Evolutionary conservation across 2,888 invertebrate genomes (phyloP), one percentile per base, ranked within the genome.

Genomic region (Dendrolimus pini): DNA sequence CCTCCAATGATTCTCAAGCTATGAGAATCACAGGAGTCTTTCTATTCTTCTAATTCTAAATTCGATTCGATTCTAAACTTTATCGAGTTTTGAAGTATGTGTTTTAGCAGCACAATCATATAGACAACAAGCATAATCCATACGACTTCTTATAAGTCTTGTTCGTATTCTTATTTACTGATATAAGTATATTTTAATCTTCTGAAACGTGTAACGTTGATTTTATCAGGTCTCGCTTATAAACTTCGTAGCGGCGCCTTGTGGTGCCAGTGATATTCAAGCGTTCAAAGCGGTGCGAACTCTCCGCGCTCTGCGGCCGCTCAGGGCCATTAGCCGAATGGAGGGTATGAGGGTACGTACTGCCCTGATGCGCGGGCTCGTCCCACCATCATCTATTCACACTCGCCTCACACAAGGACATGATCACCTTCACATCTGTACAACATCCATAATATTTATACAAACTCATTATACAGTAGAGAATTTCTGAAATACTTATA

Each of bases 221-320:
- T 90, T 88, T 88, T 77, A 87, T 92, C 94, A 96, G 96, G 96
- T 97, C 92, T 97, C 97, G 91, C 95, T 97, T 93, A 96, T 97
- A 93, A 97, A 98, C 94, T 97, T 97, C 94, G 95, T 97, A 92
- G 97, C 97, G 92, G 96, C 97, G 92, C 93, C 97, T 92, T 95
- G 94, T 93, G 97, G 97, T 91, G 97, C 96, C 87, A 97, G 97
- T 89, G 97, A 98, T 92, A 98, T 99, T 93, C 97, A 98, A 93
- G 98, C 98, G 92, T 98, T 99, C 95, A 98, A 98, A 95, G 98
- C 98, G 83, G 98, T 99, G 97, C 93, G 99, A 94, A 99, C 99
- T 82, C 94, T 99, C 85, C 95, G 99, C 93, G 99, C 99, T 88
- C 95, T 99, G 89, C 95, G 99, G 91, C 99, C 99, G 83, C 94